Evolutionary conservation across 2,797 vertebrate genomes (phyloP), one percentile per base, ranked within the genome.

Genomic region (Margarornis squamiger): DNA sequence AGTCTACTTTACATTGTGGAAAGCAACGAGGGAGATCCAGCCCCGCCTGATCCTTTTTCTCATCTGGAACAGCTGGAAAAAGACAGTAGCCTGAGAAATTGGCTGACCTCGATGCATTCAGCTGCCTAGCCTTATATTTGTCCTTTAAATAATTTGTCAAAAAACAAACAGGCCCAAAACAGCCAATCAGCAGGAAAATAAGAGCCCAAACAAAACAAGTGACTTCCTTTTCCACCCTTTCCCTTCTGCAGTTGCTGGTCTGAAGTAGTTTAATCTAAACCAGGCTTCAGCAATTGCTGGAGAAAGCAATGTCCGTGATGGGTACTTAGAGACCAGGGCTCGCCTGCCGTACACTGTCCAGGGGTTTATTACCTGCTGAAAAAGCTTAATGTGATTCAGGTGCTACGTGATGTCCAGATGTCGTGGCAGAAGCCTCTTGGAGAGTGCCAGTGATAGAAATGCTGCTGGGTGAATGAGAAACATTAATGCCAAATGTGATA

Each of bases 321-420:
- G 95, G 86, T 94, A 94, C 70, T 97, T 93, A 92, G 95, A 90
- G 95, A 81, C 70, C 2, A 26, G 77, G 52, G 48, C 74, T 95
- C 0, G 38, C 94, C 77, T 88, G 82, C 92, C 22, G 0, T 80
- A 41, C 68, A 32, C 75, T 91, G 88, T 78, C 88, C 88, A 84
- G 90, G 89, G 88, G 75, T 96, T 97, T 96, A 95, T 95, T 97
- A 94, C 92, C 94, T 95, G 96, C 81, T 92, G 94, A 95, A 96
- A 97, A 96, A 94, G 29, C 81, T 92, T 96, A 94, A 92, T 95
- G 92, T 91, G 88, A 79, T 84, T 94, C 93, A 94, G 75, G 95
- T 96, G 96, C 91, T 96, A 85, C 0, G 2, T 96, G 95, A 97
- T 61, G 79, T 45, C 91, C 95, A 97, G 96, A 94, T 94, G 91